Percentiles rank a stretch among this genome's conserved stretches.
These are phyloP conservation scores for Dipus sagitta DNA, from an alignment of 2,797 vertebrate genomes.

Conservation along the genomic window DNA sequence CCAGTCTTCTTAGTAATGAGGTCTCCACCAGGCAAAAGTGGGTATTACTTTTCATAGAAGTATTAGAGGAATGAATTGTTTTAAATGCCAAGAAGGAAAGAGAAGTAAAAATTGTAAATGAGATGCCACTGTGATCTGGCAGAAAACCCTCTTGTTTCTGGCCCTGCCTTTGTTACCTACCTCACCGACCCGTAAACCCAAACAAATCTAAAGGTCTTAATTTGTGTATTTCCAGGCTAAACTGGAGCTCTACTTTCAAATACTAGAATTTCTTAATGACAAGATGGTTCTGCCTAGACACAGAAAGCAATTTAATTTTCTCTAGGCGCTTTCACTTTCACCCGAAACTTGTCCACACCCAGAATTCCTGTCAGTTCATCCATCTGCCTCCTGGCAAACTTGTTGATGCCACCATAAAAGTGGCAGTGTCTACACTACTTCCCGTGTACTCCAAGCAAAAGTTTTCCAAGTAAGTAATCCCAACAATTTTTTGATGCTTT, in stretches of 20 bases:
- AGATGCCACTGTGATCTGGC: not conserved
- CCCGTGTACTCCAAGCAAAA: not conserved
- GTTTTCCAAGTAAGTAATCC: slow-evolving; percentile 33
- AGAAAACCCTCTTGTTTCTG: not conserved
- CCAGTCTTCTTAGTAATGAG: not conserved
- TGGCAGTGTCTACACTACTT: not conserved
- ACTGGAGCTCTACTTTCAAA: not conserved
- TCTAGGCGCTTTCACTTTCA: not conserved
- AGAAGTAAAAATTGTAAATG: not conserved
- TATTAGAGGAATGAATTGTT: not conserved
- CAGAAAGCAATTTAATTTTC: not conserved
- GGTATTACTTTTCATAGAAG: not conserved
- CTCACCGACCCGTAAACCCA: not conserved
- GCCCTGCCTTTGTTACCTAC: not conserved
- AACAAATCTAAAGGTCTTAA: not conserved
- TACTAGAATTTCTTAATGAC: not conserved
- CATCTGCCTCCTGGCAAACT: slow-evolving; percentile 5
- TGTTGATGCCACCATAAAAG: not conserved
- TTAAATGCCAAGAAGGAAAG: not conserved
- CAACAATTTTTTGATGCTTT: not conserved
- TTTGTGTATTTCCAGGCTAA: not conserved
- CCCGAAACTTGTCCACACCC: not conserved
- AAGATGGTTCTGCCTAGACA: not conserved
- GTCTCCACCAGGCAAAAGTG: not conserved
- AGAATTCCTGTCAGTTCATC: not conserved